Base-by-base conservation (phyloP, 1,140 invertebrate species). In the silkworm (Bombyx mori) region DNA sequence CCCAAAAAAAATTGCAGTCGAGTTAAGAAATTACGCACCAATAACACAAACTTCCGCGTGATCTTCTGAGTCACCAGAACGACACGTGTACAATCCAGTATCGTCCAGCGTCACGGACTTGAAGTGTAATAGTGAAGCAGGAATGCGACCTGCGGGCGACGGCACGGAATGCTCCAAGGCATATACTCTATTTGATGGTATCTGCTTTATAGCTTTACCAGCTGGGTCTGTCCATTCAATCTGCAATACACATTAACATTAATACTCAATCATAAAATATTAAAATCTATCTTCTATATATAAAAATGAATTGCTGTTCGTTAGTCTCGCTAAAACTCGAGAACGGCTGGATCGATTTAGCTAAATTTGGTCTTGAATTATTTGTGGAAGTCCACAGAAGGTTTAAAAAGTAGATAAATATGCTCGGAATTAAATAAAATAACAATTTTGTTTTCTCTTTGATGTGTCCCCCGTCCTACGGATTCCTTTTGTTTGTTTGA, bases 161-260 rank as follows among this genome's bases (percentile, higher is more conserved):
- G 44, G 55, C 22, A 74, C 66, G 49, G 69, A 68, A 46, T 73
- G 73, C 47, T 82, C 71, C 54, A 80, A 77, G 0, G 71, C 62
- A 49, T 69, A 82, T 9, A 85, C 69, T 43, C 74, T 60, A 42
- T 72, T 73, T 1, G 54, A 56, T 6, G 68, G 54, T 2, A 66
- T 12, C 0, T 69, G 65, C 42, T 63, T 64, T 3, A 85, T 67
- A 2, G 60, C 44, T 1, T 69, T 62, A 0, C 72, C 79, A 3
- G 61, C 55, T 8, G 79, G 75, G 54, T 79, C 63, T 22, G 72
- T 22, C 82, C 82, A 85, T 71, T 83, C 73, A 42, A 81, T 57
- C 80, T 85, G 63, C 7, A 45, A 46, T 64, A 75, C 26, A 35
- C 26, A 35, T 35, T 5, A 35, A 3, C 2, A 35, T 35, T 35